These are phyloP conservation scores for Dolichoris vasculosae DNA, from an alignment of 1,140 invertebrate species.

Conservation along the genomic window DNA sequence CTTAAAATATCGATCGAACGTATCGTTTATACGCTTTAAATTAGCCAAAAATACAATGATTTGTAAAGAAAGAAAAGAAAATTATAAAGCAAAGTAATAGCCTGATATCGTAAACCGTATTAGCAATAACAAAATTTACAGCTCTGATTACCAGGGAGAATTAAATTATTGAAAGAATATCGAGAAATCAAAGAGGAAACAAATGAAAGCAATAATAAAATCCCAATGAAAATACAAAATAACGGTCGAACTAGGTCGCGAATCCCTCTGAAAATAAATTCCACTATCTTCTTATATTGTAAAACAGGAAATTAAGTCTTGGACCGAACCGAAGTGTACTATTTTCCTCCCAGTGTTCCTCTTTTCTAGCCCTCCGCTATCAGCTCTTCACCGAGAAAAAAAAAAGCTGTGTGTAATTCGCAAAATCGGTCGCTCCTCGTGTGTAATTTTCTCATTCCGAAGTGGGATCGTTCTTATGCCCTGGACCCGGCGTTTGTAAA, in stretches of 20 bases:
- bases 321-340: not conserved
- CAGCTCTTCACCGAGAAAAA: slow-evolving; percentile 10
- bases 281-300: slow-evolving; percentile 12
- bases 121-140: too few relatives aligned
- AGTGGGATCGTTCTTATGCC: not conserved
- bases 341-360: not conserved
- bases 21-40: too few relatives aligned
- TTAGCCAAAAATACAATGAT: too few relatives aligned
- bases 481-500: slow-evolving; percentile 22
- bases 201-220: not conserved
- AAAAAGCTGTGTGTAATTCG: slow-evolving; percentile 34
- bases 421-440: slow-evolving; percentile 15
- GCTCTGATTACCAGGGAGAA: too few relatives aligned
- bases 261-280: slow-evolving; percentile 2
- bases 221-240: not conserved
- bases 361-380: not conserved
- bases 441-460: slow-evolving; percentile 43
- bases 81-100: too few relatives aligned
- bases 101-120: too few relatives aligned
- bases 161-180: not conserved
- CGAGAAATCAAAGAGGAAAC: not conserved
- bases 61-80: too few relatives aligned
- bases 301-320: slow-evolving; percentile 44
- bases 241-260: not conserved
- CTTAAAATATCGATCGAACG: too few relatives aligned